Percentiles rank a stretch among this genome's conserved stretches.
Conservation (phyloP, 2,888 invertebrate species). For the Cerceris rybyensis region DNA sequence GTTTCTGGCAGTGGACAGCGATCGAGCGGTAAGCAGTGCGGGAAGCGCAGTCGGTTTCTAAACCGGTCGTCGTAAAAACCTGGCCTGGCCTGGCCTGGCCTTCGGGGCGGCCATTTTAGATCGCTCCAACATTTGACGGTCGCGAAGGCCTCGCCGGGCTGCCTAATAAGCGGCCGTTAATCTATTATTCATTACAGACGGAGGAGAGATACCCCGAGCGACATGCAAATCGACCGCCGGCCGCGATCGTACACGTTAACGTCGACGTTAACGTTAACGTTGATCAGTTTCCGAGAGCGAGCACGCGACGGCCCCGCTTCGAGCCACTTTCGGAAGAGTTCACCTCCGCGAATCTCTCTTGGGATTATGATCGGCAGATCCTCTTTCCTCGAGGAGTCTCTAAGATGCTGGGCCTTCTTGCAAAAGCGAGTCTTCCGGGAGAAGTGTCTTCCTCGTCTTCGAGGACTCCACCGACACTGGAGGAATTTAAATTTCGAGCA, state of each 20-base stretch:
- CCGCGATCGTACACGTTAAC: conserved; percentile 33
- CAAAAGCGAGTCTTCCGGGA: no score
- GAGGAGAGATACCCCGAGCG: conserved; percentile 64
- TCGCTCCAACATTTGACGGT: conserved; percentile 79
- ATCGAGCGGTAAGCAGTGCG: conserved; percentile 52
- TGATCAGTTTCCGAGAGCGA: background rate
- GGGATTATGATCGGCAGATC: background rate
- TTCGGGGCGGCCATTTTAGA: conserved; percentile 80
- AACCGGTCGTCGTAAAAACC: conserved; percentile 80
- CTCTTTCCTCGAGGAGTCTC: no score
- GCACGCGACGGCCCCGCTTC: conserved; percentile 1
- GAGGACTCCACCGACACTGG: conserved; percentile 30
- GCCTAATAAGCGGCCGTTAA: conserved; percentile 79
- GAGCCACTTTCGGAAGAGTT: background rate
- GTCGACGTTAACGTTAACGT: conserved; percentile 21
- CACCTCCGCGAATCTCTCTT: background rate
- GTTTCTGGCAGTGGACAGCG: conserved; percentile 53
- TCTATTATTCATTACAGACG: conserved; percentile 78
- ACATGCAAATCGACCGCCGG: conserved; percentile 69
- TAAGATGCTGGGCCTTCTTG: no score
- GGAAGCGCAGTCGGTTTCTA: conserved; percentile 72
- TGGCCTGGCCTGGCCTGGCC: conserved; percentile 77
- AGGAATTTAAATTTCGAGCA: conserved; percentile 34
- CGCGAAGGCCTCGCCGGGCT: conserved; percentile 71
- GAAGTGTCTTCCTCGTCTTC: no score